These are phyloP conservation scores for Crax fasciolata DNA, from an alignment of 2,797 vertebrate species.

Conservation along the genomic window DNA sequence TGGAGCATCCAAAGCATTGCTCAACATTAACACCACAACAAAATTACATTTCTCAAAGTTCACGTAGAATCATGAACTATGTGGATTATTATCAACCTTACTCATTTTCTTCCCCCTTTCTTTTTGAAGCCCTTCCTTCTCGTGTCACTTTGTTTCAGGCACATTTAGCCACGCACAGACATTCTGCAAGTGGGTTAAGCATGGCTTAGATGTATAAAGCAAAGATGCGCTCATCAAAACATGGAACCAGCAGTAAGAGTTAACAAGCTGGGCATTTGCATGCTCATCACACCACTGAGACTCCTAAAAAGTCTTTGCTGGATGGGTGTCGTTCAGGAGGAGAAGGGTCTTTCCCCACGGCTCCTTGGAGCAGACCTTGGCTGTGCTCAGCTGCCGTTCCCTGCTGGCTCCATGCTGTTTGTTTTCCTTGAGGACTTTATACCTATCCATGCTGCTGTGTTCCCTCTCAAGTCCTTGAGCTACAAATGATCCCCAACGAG, in stretches of 20 bases:
- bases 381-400: not conserved
- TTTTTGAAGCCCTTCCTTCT: rapidly evolving
- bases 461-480: not conserved
- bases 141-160: not conserved
- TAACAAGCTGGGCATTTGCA: rapidly evolving
- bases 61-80: not conserved
- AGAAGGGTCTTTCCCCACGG: not conserved
- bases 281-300: not conserved
- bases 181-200: no score
- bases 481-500: not conserved
- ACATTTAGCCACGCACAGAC: not conserved
- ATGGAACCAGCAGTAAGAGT: not conserved
- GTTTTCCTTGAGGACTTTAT: not conserved
- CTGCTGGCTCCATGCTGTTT: not conserved
- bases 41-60: not conserved
- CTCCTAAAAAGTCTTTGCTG: not conserved
- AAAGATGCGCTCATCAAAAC: not conserved
- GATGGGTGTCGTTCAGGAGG: rapidly evolving
- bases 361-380: not conserved
- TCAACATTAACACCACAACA: not conserved
- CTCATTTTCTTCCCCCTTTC: not conserved
- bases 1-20: not conserved
- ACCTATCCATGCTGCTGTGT: not conserved
- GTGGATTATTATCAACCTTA: not conserved
- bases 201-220: rapidly evolving